phyloP scores from a whole-genome alignment of 2,888 invertebrate genomes.

The Metalampra italica region DNA sequence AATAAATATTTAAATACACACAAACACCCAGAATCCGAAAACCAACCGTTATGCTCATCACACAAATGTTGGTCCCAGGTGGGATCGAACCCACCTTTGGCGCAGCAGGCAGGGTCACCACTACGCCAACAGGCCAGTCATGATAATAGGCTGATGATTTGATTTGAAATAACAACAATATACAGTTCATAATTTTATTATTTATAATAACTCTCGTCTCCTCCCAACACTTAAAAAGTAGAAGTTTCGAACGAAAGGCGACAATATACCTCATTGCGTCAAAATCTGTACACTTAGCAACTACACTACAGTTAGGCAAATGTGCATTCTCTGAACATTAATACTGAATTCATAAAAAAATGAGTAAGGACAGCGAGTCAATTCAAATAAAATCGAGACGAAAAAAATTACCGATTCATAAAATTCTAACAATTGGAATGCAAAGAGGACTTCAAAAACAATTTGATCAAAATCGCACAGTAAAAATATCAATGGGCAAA shows the following conservation, averaged over 20 bases:
- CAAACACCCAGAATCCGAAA: too few species aligned
- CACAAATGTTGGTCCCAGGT: too few species aligned
- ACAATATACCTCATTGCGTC: slow-evolving; percentile 44
- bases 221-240: slow-evolving; percentile 56
- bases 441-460: slow-evolving; percentile 46
- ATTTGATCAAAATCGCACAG: slow-evolving; percentile 36
- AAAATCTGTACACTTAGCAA: slow-evolving; percentile 40
- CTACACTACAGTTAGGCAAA: slow-evolving; percentile 25
- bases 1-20: too few species aligned
- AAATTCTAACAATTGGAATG: slow-evolving; percentile 54
- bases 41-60: too few species aligned
- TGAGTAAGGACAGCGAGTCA: not conserved
- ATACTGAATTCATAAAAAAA: slow-evolving; percentile 10
- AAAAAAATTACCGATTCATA: slow-evolving; percentile 12
- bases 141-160: too few species aligned
- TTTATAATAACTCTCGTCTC: slow-evolving; percentile 58
- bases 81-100: too few species aligned
- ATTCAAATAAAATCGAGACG: not conserved
- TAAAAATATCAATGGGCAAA: slow-evolving; percentile 38
- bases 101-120: too few species aligned
- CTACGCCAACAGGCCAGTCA: too few species aligned
- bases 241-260: slow-evolving; percentile 57
- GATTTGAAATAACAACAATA: too few species aligned
- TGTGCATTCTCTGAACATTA: slow-evolving; percentile 17
- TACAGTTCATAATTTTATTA: slow-evolving; percentile 51